Evolutionary conservation across 2,797 vertebrate genomes (phyloP), one percentile per base, ranked within the genome.

Genomic region (Catamblyrhynchus diadema): DNA sequence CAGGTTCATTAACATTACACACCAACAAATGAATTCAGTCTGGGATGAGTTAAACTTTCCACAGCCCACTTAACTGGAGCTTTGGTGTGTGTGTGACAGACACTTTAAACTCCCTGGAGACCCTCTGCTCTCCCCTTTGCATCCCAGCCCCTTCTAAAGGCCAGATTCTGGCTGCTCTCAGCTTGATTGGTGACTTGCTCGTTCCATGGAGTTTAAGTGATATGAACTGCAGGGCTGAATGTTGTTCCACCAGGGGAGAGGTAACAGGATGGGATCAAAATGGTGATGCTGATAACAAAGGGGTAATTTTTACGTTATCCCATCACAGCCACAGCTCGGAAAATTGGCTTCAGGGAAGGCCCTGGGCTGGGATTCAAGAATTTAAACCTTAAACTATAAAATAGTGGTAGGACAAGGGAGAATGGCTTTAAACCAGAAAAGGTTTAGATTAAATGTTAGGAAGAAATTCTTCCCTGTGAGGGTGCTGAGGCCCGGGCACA

Each of bases 1-100:
- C 6, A 83, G 54, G 77, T 92, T 97, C 90, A 86, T 95, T 95
- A 95, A 86, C 94, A 71, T 92, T 60, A 70, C 75, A 80, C 83
- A 53, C 71, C 71, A 85, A 56, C 86, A 90, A 88, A 96, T 91
- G 70, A 96, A 95, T 96, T 94, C 90, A 33, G 56, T 45, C 90
- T 96, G 88, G 89, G 90, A 50, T 78, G 81, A 92, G 88, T 95
- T 92, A 92, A 95, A 91, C 69, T 91, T 91, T 48, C 80, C 83
- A 35, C 85, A 95, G 66, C 74, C 47, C 92, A 84, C 72, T 84
- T 88, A 86, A 61, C 69, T 92, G 93, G 48, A 61, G 77, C 70
- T 82, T 69, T 91, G 88, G 74, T 78, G 81, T 62, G 72, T 72
- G 21, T 82, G 78, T 95, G 87, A 94, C 86, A 91, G 87, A 94